Percentiles rank a stretch among this genome's conserved stretches.
Conservation (phyloP, 2,113 vertebrate species). For the Scartelaos histophorus region DNA sequence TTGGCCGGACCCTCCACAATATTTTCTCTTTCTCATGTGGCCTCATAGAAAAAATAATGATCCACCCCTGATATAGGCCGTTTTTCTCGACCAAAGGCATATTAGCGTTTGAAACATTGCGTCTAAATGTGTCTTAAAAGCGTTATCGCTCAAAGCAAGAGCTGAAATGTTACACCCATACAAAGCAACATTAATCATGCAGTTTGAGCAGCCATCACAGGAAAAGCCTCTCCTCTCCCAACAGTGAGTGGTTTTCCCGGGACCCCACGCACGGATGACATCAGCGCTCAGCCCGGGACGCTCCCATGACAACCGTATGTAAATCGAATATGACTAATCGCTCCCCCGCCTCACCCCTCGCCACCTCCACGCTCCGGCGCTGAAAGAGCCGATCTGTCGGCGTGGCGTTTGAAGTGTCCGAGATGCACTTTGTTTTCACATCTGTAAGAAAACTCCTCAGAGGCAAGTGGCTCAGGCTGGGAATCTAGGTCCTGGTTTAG, state of each 20-base stretch:
- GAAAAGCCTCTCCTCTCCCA: background rate
- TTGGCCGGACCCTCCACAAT: too few relatives aligned
- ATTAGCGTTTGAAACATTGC: background rate
- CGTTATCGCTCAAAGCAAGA: slow-evolving; percentile 2
- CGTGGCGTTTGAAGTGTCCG: slow-evolving; percentile 66
- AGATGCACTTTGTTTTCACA: background rate
- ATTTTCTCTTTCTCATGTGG: too few relatives aligned
- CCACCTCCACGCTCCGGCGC: slow-evolving; percentile 58
- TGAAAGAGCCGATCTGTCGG: slow-evolving; percentile 56
- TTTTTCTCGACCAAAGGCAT: background rate
- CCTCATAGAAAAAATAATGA: too few relatives aligned
- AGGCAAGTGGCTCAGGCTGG: background rate
- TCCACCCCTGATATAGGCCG: too few relatives aligned
- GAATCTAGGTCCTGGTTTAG: background rate
- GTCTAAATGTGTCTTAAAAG: background rate
- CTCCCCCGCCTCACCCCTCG: slow-evolving; percentile 69
- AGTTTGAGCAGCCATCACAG: slow-evolving; percentile 26
- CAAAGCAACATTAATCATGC: slow-evolving; percentile 54
- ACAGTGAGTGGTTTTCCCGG: slow-evolving; percentile 57
- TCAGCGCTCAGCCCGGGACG: slow-evolving; percentile 56
- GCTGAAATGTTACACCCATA: slow-evolving; percentile 28
- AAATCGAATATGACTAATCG: slow-evolving; percentile 81
- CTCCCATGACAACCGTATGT: slow-evolving; percentile 74
- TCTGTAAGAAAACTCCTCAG: background rate
- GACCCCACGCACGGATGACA: slow-evolving; percentile 71